Percentiles rank a stretch among this genome's conserved stretches.
These are phyloP conservation scores for Oceanodroma leucorhoa DNA, from an alignment of 2,797 vertebrate species.

Conservation along the genomic window DNA sequence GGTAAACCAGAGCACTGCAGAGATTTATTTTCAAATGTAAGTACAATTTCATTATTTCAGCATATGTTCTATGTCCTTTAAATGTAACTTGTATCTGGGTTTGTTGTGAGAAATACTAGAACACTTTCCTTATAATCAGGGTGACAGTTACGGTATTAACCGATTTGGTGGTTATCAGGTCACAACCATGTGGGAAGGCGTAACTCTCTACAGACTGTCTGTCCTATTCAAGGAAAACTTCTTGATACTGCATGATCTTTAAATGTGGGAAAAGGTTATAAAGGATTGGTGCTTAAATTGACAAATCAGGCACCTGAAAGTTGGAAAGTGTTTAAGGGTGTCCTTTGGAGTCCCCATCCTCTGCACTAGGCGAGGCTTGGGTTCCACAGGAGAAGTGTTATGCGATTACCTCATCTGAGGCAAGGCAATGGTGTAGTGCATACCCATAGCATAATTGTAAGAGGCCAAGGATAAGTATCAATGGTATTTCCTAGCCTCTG, in stretches of 20 bases:
- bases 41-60: neutral
- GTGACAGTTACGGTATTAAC: neutral
- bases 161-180: neutral
- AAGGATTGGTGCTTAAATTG: neutral
- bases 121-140: neutral
- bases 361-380: neutral
- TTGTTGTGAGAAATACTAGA: neutral
- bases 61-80: neutral
- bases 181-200: neutral
- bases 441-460: neutral
- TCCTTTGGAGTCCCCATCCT: neutral
- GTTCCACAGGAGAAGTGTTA: neutral
- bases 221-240: neutral
- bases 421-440: neutral
- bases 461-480: neutral
- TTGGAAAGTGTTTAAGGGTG: neutral
- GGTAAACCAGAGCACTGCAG: neutral
- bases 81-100: neutral
- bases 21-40: neutral
- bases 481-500: neutral
- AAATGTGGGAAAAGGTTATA: neutral
- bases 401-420: accelerated
- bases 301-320: neutral
- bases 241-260: neutral
- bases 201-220: neutral